Conservation (phyloP, 2,888 invertebrate genomes). For the Nasonovia ribisnigri region DNA sequence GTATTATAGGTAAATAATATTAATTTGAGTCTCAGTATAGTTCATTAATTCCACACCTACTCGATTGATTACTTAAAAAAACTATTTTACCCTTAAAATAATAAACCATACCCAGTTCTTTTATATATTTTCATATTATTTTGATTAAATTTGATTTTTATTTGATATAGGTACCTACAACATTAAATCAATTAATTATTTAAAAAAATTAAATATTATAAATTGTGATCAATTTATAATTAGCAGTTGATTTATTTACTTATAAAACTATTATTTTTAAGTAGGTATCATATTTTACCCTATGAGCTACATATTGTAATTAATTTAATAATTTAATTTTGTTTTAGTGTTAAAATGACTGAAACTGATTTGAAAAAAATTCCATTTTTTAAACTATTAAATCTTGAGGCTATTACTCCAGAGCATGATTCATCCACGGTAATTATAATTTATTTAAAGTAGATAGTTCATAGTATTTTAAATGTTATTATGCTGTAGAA, state of each 20-base stretch:
- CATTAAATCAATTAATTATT: not conserved
- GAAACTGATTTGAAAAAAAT: conserved; percentile 47
- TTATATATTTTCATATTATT: not conserved
- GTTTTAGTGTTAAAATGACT: conserved; percentile 51
- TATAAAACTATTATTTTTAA: not conserved
- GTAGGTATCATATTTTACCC: not conserved
- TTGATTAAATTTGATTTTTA: not conserved
- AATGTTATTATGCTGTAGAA: not conserved
- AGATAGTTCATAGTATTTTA: not conserved
- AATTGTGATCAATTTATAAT: not conserved
- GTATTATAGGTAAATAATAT: too few species aligned
- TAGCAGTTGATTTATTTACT: not conserved
- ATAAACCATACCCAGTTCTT: not conserved
- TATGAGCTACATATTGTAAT: not conserved
- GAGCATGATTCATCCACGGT: conserved; percentile 36
- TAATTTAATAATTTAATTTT: not conserved
- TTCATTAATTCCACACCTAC: not conserved
- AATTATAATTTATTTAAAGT: not conserved
- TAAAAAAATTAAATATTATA: not conserved
- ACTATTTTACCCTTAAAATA: not conserved
- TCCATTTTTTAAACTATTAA: conserved; percentile 33
- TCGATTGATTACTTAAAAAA: not conserved
- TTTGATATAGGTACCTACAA: not conserved
- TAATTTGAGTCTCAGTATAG: not conserved
- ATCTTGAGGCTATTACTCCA: conserved; percentile 22